Evolutionary conservation across 2,888 invertebrate genomes (phyloP), one percentile per base, ranked within the genome.

Genomic region (Microchrysa polita): DNA sequence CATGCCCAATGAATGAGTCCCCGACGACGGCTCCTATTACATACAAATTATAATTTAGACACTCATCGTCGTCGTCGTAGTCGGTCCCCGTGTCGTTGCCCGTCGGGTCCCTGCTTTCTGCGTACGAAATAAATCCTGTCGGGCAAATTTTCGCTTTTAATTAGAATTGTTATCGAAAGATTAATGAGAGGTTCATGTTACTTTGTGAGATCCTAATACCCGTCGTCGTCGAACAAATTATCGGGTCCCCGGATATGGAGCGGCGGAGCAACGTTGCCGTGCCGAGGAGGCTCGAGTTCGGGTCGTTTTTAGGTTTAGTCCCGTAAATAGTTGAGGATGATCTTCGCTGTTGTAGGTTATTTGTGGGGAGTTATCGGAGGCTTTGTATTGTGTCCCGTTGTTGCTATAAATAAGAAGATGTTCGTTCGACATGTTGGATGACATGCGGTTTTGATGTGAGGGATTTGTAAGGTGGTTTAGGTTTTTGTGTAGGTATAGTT

Each of bases 161-260:
- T 61, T 61, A 61, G 34, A 61, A 42, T 40, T 40, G 61, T 61
- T 61, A 61, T 61, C 61, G 40, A 42, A 61, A 61, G 61, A 61
- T 61, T 61, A 61, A 61, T 61, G 61, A 61, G 40, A 61, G 61
- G 42, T 22, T 61, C 23, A n/a, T 16, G 16, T 42, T 61, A 12
- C 42, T 42, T 61, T n/a, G n/a, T n/a, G n/a, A n/a, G 16, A n/a
- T 61, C 61, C 42, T 40, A n/a, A 48, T 34, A 34, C 27, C 7
- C 27, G 27, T 34, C 27, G 27, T 34, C 12, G 42, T 42, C 7
- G 42, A 42, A 12, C 12, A 48, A 48, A 48, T 48, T 48, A 48
- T 48, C 48, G 16, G n/a, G n/a, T n/a, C n/a, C n/a, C n/a, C n/a
- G n/a, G 48, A 34, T 34, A 34, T 7, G 27, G 27, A n/a, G 27